phyloP scores from a whole-genome alignment of 2,113 vertebrate genomes.

The Heterocephalus glaber region DNA sequence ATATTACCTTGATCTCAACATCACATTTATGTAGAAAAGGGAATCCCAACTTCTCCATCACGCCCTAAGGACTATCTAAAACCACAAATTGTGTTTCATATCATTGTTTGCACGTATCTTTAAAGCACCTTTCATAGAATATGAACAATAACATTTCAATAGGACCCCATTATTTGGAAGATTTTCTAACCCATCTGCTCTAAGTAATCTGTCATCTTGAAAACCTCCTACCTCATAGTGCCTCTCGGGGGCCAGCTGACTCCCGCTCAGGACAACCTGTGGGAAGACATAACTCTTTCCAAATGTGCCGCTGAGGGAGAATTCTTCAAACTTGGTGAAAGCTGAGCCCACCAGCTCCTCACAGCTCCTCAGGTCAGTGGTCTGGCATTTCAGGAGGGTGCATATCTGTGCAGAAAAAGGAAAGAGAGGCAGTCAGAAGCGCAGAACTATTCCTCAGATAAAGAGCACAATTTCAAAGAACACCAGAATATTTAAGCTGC shows the following conservation, averaged over 20 bases:
- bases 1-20: background rate
- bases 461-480: background rate
- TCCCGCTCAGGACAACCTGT: conserved; percentile 81
- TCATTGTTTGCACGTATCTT: background rate
- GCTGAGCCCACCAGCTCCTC: conserved; percentile 70
- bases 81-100: background rate
- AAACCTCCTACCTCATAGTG: conserved; percentile 79
- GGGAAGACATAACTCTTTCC: conserved; percentile 81
- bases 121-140: background rate
- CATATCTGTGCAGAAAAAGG: conserved; percentile 75
- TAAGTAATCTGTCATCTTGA: background rate
- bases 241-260: conserved; percentile 78
- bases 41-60: background rate
- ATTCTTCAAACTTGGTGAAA: conserved; percentile 81
- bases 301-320: conserved; percentile 84
- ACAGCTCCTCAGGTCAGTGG: conserved; percentile 64
- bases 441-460: background rate
- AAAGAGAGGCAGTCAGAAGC: background rate
- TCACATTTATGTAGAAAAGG: background rate
- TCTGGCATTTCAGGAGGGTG: conserved; percentile 81
- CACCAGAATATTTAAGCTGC: background rate
- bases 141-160: background rate
- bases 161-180: background rate
- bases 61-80: background rate
- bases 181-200: background rate